Percentiles rank a stretch among this genome's conserved stretches.
Conservation (phyloP, 2,113 vertebrate species). For the Edolisoma coerulescens region DNA sequence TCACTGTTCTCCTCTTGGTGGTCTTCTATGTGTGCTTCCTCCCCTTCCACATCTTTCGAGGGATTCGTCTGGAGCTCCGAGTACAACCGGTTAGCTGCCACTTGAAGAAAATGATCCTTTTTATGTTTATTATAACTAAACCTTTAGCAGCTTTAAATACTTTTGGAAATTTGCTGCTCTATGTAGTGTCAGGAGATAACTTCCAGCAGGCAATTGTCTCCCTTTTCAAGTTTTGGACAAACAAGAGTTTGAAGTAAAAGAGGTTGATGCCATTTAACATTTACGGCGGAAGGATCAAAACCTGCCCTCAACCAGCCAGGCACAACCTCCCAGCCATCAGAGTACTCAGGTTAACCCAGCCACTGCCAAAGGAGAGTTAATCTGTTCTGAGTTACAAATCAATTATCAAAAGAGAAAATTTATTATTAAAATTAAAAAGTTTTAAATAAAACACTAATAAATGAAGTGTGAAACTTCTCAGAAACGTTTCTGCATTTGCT, state of each 20-base stretch:
- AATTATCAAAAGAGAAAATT: not conserved
- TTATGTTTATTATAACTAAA: constrained; percentile 66
- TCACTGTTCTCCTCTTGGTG: constrained; percentile 68
- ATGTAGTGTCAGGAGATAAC: constrained; percentile 73
- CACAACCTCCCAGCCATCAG: not conserved
- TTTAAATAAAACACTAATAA: constrained; percentile 17
- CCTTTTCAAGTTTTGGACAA: not conserved
- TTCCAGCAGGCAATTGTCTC: constrained; percentile 70
- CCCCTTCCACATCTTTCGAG: constrained; percentile 67
- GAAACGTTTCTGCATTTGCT: not conserved
- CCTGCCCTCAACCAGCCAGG: not conserved
- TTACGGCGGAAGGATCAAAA: not conserved
- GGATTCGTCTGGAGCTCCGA: constrained; percentile 17
- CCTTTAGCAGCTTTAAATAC: constrained; percentile 78
- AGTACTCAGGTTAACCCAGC: not conserved
- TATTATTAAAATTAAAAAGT: not conserved
- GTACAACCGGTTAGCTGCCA: not conserved
- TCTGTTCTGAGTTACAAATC: not conserved
- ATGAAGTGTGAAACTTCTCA: not conserved
- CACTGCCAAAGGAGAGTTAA: not conserved
- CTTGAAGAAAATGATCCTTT: not conserved
- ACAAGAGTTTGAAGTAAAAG: not conserved
- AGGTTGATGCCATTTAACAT: not conserved
- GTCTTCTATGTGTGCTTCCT: constrained; percentile 74
- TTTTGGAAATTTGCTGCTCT: constrained; percentile 77